Conservation (phyloP, 2,113 vertebrate genomes). For the Chroicocephalus ridibundus region DNA sequence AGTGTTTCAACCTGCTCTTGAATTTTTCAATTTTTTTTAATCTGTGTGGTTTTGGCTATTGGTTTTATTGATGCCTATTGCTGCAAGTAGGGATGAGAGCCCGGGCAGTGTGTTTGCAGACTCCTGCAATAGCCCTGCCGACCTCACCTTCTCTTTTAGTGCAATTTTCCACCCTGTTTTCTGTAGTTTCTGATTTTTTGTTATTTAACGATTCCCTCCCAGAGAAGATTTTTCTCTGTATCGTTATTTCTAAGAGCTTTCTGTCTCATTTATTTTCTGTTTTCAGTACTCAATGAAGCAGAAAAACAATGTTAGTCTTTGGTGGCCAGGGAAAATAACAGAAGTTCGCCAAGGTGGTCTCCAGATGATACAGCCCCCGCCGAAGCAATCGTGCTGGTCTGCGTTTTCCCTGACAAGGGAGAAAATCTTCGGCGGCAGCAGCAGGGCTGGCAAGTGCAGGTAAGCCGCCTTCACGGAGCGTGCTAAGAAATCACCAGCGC, state of each 20-base stretch:
- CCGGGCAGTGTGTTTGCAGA: neutral
- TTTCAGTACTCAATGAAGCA: conserved; percentile 12
- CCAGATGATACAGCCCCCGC: neutral
- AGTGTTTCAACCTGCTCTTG: neutral
- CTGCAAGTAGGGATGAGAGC: neutral
- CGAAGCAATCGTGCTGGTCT: neutral
- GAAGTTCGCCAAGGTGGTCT: neutral
- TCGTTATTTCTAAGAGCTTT: neutral
- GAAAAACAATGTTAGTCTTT: conserved; percentile 26
- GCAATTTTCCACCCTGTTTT: neutral
- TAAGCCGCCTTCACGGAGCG: neutral
- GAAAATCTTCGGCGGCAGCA: neutral
- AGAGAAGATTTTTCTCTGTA: neutral
- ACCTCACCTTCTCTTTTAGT: neutral
- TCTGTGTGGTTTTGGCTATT: neutral
- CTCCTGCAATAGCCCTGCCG: neutral
- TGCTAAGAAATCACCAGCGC: conserved; percentile 7
- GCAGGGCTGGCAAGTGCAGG: conserved; percentile 1
- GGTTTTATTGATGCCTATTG: neutral
- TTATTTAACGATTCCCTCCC: neutral
- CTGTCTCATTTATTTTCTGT: conserved; percentile 26
- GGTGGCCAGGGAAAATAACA: neutral
- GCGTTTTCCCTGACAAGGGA: neutral
- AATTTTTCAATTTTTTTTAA: neutral
- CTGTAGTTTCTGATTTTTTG: neutral